Percentiles rank a stretch among this genome's conserved stretches.
Evolutionary conservation across 2,113 vertebrate species (phyloP).

Genomic region (Rhynchomys soricoides): DNA sequence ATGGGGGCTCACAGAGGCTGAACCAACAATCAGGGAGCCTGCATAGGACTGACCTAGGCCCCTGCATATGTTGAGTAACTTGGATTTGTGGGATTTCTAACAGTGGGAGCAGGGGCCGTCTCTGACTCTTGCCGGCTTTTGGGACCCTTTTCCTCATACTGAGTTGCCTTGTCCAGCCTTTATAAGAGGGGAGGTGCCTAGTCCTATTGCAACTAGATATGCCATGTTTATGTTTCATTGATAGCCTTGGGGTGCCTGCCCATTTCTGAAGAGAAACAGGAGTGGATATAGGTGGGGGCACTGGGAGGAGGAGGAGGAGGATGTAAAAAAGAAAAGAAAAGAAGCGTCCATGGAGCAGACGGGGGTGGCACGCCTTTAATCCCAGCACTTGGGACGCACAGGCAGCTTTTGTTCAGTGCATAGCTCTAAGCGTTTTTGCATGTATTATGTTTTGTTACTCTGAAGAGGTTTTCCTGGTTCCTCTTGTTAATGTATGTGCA

Average conservation of each 20-base stretch:
- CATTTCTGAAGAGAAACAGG: neutral
- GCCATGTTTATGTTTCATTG: neutral
- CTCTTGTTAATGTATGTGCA: constrained; percentile 42
- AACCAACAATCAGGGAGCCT: neutral
- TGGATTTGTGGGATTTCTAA: neutral
- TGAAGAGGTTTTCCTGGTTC: constrained; percentile 54
- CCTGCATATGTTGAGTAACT: neutral
- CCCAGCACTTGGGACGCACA: neutral
- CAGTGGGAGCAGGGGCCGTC: neutral
- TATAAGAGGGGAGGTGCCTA: neutral
- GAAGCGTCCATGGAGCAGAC: neutral
- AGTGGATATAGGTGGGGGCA: neutral
- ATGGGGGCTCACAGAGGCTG: neutral
- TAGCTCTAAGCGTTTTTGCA: constrained; percentile 54
- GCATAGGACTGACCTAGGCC: neutral
- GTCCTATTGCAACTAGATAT: neutral
- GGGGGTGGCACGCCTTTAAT: neutral
- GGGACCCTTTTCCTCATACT: neutral
- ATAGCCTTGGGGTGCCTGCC: neutral
- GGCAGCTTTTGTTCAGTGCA: neutral
- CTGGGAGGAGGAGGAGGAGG: neutral
- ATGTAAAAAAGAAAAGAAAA: neutral
- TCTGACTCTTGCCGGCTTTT: neutral
- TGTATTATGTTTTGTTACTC: constrained; percentile 52
- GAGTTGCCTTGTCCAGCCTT: neutral